A percentile compares a stretch with the other conserved stretches of the same genome.
These are phyloP conservation scores for Geopemphigus sp. DNA, from an alignment of 1,140 invertebrate species.

Conservation along the genomic window DNA sequence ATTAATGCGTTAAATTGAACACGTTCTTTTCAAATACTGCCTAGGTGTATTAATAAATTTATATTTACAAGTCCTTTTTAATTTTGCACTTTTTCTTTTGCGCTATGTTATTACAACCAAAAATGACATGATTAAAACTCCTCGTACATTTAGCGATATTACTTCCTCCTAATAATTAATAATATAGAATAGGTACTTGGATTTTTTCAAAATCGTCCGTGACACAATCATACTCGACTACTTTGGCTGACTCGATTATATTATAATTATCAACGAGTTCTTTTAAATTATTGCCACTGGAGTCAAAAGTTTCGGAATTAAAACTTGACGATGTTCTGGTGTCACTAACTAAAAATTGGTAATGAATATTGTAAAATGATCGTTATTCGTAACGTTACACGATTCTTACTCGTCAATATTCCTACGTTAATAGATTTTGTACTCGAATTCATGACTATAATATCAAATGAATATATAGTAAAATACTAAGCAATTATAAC, in stretches of 20 bases:
- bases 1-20: too few relatives aligned
- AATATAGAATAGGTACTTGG: background rate
- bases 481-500: background rate
- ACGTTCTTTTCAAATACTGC: too few relatives aligned
- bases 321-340: conserved; percentile 7
- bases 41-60: too few relatives aligned
- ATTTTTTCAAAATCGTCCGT: conserved; percentile 25
- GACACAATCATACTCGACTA: conserved; percentile 14
- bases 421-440: background rate
- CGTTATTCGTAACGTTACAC: background rate
- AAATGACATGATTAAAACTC: too few relatives aligned
- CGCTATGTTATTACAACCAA: too few relatives aligned
- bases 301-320: background rate
- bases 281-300: conserved; percentile 7
- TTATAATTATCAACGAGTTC: background rate
- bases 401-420: conserved; percentile 6
- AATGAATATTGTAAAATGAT: background rate
- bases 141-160: too few relatives aligned
- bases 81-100: too few relatives aligned
- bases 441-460: background rate
- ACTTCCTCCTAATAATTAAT: background rate
- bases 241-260: background rate
- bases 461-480: background rate
- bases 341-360: conserved; percentile 20
- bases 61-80: too few relatives aligned